phyloP scores from a whole-genome alignment of 2,797 vertebrate genomes.

The Amazonetta brasiliensis region DNA sequence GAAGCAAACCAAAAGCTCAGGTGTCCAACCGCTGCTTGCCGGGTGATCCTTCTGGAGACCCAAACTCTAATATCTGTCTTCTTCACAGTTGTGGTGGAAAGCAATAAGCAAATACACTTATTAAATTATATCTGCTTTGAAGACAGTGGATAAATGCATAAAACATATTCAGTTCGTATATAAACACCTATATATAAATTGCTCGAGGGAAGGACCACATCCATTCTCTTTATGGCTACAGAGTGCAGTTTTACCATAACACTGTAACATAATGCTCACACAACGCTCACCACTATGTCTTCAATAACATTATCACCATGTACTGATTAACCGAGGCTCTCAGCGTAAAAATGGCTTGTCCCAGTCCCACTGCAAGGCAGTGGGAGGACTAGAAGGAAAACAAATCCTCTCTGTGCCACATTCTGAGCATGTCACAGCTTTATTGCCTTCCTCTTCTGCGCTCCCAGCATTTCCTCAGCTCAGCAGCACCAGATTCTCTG shows the following conservation, averaged over 20 bases:
- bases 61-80: neutral
- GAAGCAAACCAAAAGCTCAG: neutral
- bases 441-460: neutral
- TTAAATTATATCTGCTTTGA: neutral
- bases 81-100: neutral
- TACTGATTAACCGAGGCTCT: neutral
- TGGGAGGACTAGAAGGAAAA: neutral
- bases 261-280: constrained; percentile 13
- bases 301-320: neutral
- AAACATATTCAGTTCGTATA: neutral
- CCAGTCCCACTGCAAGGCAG: neutral
- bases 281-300: neutral
- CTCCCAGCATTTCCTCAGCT: neutral
- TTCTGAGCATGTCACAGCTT: fast-evolving
- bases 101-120: neutral
- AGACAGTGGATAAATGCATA: neutral
- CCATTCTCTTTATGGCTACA: constrained; percentile 25
- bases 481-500: neutral
- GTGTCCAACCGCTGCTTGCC: neutral
- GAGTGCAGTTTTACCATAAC: neutral
- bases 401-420: neutral
- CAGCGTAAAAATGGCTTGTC: neutral
- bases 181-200: constrained; percentile 2
- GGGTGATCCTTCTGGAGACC: neutral
- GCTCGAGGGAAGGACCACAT: neutral